Conservation (phyloP, 2,888 invertebrate genomes). For the Caenorhabditis doughertyi region DNA sequence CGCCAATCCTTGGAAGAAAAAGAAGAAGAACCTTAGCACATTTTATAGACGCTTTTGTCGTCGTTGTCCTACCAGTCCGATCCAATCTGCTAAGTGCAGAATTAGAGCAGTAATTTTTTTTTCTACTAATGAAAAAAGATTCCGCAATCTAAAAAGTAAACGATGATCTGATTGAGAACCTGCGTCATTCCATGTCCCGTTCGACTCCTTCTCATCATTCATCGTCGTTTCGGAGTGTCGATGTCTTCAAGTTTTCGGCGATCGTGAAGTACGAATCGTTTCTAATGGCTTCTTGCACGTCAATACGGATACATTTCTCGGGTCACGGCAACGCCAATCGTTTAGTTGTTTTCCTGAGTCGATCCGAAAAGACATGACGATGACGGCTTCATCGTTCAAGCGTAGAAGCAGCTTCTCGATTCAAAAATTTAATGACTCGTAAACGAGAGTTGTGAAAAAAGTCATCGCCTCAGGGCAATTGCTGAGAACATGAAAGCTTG, state of each 20-base stretch:
- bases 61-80: constrained; percentile 31
- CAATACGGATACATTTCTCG: constrained; percentile 42
- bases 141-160: neutral
- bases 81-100: constrained; percentile 44
- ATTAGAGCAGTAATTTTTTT: neutral
- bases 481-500: constrained; percentile 36
- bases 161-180: neutral
- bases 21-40: constrained; percentile 14
- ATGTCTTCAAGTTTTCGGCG: neutral
- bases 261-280: neutral
- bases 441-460: constrained; percentile 46
- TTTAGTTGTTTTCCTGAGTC: constrained; percentile 20
- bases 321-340: constrained; percentile 9
- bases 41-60: constrained; percentile 35
- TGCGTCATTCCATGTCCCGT: constrained; percentile 18
- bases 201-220: constrained; percentile 3
- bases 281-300: constrained; percentile 37
- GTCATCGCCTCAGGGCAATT: constrained; percentile 47
- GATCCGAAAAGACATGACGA: constrained; percentile 41
- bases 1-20: neutral
- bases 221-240: neutral
- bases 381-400: constrained; percentile 24
- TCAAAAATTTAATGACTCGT: constrained; percentile 63
- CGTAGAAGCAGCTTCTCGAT: constrained; percentile 11
- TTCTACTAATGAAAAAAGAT: neutral